Evolutionary conservation across 2,797 vertebrate genomes (phyloP).

Genomic region (Gallinago solitaria): DNA sequence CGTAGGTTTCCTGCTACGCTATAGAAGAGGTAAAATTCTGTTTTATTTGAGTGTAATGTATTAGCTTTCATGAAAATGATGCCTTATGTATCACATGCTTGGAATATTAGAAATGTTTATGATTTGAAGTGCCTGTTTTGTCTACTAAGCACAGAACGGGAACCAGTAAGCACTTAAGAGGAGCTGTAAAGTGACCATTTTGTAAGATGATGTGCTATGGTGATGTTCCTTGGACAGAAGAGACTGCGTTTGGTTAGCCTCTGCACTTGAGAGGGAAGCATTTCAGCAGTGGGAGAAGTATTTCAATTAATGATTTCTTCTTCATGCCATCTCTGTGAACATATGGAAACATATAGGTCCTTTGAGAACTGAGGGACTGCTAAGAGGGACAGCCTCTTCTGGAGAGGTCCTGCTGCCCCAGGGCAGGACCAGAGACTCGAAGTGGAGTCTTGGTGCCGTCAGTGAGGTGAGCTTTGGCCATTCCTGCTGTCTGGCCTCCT

Average conservation of each 20-base stretch:
- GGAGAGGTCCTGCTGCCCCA: fast-evolving
- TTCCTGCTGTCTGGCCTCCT: not conserved
- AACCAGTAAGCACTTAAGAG: not conserved
- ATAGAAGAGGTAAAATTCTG: not conserved
- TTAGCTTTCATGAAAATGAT: not conserved
- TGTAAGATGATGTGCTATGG: not conserved
- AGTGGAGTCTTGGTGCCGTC: not conserved
- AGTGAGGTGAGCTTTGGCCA: not conserved
- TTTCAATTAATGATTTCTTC: not conserved
- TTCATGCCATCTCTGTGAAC: not conserved
- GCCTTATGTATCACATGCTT: not conserved
- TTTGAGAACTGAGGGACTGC: not conserved
- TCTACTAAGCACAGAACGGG: not conserved
- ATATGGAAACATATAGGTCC: not conserved
- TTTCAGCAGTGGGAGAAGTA: not conserved
- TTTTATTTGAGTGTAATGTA: not conserved
- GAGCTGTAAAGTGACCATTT: not conserved
- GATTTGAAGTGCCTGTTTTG: not conserved
- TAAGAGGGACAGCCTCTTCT: not conserved
- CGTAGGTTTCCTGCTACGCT: not conserved
- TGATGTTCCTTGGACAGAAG: not conserved
- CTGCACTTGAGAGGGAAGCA: not conserved
- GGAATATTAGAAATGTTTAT: not conserved
- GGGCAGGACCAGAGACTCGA: not conserved
- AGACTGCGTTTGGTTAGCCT: not conserved